A percentile compares a stretch with the other conserved stretches of the same genome.
Evolutionary conservation across 2,888 invertebrate genomes (phyloP).

Genomic region (Pasiphila rectangulata): DNA sequence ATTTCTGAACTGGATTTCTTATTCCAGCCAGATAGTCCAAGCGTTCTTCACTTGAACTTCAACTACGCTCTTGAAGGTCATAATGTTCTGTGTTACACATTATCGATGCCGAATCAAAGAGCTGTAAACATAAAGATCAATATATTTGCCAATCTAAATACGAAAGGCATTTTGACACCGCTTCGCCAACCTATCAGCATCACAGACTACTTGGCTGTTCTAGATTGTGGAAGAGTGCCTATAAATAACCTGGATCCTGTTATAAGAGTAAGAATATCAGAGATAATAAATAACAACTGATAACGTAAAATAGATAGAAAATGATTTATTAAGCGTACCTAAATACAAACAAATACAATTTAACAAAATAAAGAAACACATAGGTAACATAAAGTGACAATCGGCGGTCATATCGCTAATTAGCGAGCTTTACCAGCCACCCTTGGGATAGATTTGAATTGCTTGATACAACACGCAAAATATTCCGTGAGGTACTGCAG

Average conservation of each 20-base stretch:
- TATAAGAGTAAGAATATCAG: conserved; percentile 55
- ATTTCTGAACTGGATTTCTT: too few species aligned
- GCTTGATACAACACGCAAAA: too few species aligned
- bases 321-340: too few species aligned
- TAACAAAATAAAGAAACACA: too few species aligned
- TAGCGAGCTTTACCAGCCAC: too few species aligned
- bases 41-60: conserved; percentile 52
- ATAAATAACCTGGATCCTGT: conserved; percentile 75
- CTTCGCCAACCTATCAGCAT: conserved; percentile 47
- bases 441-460: too few species aligned
- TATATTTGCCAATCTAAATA: conserved; percentile 50
- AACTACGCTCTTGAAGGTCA: conserved; percentile 54
- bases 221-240: conserved; percentile 71
- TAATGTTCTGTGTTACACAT: conserved; percentile 59
- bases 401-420: too few species aligned
- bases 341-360: too few species aligned
- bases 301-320: too few species aligned
- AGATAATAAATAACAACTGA: not conserved
- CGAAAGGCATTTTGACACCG: conserved; percentile 58
- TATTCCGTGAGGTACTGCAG: too few species aligned
- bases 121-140: conserved; percentile 52
- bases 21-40: conserved; percentile 57
- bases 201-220: conserved; percentile 52
- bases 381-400: too few species aligned
- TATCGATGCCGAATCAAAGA: conserved; percentile 67